Evolutionary conservation across 2,797 vertebrate genomes (phyloP).

Genomic region (Geotrypetes seraphini): DNA sequence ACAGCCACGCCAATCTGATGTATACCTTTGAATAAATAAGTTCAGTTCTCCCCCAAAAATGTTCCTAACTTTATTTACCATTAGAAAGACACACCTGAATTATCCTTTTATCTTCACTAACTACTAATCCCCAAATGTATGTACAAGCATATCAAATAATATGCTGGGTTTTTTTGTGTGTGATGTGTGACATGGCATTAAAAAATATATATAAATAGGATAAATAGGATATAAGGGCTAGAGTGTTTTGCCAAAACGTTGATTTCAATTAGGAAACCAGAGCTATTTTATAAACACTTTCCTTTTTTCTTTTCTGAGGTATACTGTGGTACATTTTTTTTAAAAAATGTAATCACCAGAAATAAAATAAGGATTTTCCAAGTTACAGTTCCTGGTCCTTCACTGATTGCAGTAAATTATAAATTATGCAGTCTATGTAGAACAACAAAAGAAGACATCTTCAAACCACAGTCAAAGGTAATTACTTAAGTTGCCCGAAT

Average conservation of each 20-base stretch:
- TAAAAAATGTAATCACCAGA: constrained; percentile 44
- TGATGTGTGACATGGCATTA: not conserved
- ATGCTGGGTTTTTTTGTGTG: constrained; percentile 5
- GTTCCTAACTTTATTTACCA: too few relatives aligned
- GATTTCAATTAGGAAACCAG: not conserved
- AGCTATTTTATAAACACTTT: constrained; percentile 22
- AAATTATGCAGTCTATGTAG: constrained; percentile 94
- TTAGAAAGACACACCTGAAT: constrained; percentile 29
- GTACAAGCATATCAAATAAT: too few relatives aligned
- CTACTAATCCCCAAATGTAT: constrained; percentile 24
- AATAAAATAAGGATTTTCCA: constrained; percentile 66
- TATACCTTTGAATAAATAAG: constrained; percentile 20
- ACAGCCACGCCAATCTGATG: constrained; percentile 36
- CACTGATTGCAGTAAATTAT: constrained; percentile 90
- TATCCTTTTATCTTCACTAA: constrained; percentile 30
- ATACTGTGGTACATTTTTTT: too few relatives aligned
- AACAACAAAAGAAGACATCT: constrained; percentile 97
- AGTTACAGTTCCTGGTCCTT: constrained; percentile 53
- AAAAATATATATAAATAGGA: too few relatives aligned
- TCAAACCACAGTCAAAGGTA: constrained; percentile 94
- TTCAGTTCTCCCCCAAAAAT: constrained; percentile 12
- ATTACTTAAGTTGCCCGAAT: constrained; percentile 87
- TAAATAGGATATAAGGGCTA: not conserved
- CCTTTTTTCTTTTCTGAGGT: constrained; percentile 27
- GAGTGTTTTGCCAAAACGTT: not conserved